These are phyloP conservation scores for Spodoptera frugiperda DNA, from an alignment of 1,140 invertebrate species.

Conservation along the genomic window DNA sequence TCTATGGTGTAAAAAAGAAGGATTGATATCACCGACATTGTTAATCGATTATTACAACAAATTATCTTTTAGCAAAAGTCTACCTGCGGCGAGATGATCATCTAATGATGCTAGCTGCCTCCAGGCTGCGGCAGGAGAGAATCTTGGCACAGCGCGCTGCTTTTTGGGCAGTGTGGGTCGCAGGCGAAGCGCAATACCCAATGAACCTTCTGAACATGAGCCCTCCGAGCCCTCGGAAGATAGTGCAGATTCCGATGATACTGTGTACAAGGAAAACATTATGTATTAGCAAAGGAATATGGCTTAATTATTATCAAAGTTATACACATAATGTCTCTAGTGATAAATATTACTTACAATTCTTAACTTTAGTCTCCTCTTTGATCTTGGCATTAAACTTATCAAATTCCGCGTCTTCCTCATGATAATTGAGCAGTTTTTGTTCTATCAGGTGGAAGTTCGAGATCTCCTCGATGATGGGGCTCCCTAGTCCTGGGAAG, in stretches of 20 bases:
- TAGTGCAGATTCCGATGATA: slow-evolving; percentile 86
- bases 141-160: slow-evolving; percentile 90
- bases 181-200: slow-evolving; percentile 90
- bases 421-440: slow-evolving; percentile 77
- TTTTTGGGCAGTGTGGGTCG: slow-evolving; percentile 93
- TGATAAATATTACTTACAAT: slow-evolving; percentile 62
- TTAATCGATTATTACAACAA: too few relatives aligned
- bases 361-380: slow-evolving; percentile 73
- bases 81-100: slow-evolving; percentile 71
- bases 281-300: too few relatives aligned
- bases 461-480: slow-evolving; percentile 78
- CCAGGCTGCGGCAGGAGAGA: slow-evolving; percentile 94
- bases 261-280: slow-evolving; percentile 51
- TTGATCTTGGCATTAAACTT: slow-evolving; percentile 78
- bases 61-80: background rate
- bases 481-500: slow-evolving; percentile 76
- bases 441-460: slow-evolving; percentile 80
- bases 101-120: slow-evolving; percentile 87
- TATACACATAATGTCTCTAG: too few relatives aligned
- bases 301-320: too few relatives aligned
- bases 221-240: slow-evolving; percentile 85
- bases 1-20: slow-evolving; percentile 56
- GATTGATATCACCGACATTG: background rate
- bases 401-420: slow-evolving; percentile 75
- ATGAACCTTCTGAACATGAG: slow-evolving; percentile 76